Percentiles rank a stretch among this genome's conserved stretches.
Evolutionary conservation across 2,113 vertebrate genomes (phyloP).

Genomic region (Phalacrocorax brasilianus): DNA sequence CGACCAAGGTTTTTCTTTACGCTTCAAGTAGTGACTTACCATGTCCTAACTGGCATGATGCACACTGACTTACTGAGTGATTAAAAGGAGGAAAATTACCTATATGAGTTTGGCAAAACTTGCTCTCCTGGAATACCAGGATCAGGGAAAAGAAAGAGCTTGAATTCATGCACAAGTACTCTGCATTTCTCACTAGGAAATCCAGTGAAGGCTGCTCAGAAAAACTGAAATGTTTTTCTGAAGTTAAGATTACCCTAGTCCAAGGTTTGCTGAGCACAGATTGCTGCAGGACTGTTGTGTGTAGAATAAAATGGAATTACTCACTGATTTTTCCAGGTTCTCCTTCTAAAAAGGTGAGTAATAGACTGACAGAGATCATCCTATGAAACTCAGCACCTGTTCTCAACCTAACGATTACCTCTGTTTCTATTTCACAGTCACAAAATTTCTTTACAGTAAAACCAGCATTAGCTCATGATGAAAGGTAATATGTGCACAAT

Average conservation of each 20-base stretch:
- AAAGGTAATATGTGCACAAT: neutral
- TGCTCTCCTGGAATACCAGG: neutral
- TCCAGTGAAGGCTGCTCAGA: neutral
- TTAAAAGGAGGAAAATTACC: conserved; percentile 26
- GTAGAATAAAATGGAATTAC: neutral
- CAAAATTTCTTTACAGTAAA: neutral
- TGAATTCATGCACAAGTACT: neutral
- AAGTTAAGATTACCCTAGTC: neutral
- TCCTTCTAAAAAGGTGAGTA: neutral
- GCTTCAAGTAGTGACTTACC: conserved; percentile 15
- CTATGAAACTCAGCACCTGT: neutral
- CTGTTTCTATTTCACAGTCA: neutral
- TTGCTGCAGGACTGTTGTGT: neutral
- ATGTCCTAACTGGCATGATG: conserved; percentile 19
- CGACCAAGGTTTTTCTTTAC: conserved; percentile 30
- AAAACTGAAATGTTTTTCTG: neutral
- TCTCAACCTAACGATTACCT: neutral
- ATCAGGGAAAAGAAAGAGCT: neutral
- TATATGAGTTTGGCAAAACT: neutral
- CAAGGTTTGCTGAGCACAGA: neutral
- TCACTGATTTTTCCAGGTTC: neutral
- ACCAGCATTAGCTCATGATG: neutral
- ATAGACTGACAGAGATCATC: neutral
- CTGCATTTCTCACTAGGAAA: neutral
- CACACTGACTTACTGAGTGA: conserved; percentile 1